Conservation (phyloP, 2,797 vertebrate genomes). For the Pangasius macronema region DNA sequence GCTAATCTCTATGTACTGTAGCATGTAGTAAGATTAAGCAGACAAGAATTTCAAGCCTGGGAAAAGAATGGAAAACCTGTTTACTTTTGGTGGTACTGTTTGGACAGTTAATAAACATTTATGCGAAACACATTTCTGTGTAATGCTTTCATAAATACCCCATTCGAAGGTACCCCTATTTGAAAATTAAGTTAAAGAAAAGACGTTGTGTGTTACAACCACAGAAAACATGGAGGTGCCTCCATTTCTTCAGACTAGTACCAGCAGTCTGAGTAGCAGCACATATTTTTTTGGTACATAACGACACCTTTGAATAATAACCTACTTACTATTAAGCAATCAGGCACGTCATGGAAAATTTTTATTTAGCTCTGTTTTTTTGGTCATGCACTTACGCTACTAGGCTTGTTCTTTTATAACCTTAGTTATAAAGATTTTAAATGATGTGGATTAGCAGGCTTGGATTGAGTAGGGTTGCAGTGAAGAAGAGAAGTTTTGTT, state of each 20-base stretch:
- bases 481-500: neutral
- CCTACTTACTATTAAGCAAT: neutral
- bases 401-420: neutral
- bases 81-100: neutral
- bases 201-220: neutral
- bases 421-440: neutral
- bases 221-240: neutral
- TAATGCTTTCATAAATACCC: neutral
- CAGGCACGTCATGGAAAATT: neutral
- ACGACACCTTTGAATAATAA: neutral
- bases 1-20: neutral
- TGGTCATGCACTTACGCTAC: neutral
- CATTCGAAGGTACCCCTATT: neutral
- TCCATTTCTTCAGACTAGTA: neutral
- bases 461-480: neutral
- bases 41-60: neutral
- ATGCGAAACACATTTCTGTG: neutral
- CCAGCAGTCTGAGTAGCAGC: neutral
- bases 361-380: neutral
- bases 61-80: neutral
- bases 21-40: neutral
- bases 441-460: neutral
- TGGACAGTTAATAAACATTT: neutral
- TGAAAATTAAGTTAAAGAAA: neutral
- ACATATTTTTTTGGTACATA: neutral